Conservation (phyloP, 2,888 invertebrate species). For the Ormia ochracea region DNA sequence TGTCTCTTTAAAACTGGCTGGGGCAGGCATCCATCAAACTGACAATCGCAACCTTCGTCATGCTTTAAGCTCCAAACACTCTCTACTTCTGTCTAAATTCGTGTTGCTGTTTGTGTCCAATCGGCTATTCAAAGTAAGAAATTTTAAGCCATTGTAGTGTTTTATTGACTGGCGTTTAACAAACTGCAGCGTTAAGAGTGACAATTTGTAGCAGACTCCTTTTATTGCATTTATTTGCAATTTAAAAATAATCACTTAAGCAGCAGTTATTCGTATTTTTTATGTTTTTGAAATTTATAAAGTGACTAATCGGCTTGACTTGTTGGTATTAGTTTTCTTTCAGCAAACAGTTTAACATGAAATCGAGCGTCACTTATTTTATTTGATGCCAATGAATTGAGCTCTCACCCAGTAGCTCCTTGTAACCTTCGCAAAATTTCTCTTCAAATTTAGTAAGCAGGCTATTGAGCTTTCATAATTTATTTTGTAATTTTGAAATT, state of each 20-base stretch:
- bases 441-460: no score
- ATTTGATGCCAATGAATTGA: not conserved
- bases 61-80: not conserved
- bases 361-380: not conserved
- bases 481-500: no score
- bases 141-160: conserved; percentile 33
- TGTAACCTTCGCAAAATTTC: no score
- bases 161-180: not conserved
- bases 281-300: no score
- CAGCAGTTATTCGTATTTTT: not conserved
- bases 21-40: conserved; percentile 52
- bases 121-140: not conserved
- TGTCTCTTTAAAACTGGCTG: conserved; percentile 16
- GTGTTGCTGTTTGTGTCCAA: not conserved
- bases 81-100: not conserved
- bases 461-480: no score
- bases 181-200: conserved; percentile 9
- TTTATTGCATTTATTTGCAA: not conserved
- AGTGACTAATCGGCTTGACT: conserved; percentile 14
- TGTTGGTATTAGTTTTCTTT: no score
- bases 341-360: not conserved
- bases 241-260: not conserved
- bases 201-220: conserved; percentile 21
- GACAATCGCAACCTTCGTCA: conserved; percentile 35
- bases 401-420: no score